Base-by-base conservation (phyloP, 2,113 vertebrate species). In the Cercocebus atys region DNA sequence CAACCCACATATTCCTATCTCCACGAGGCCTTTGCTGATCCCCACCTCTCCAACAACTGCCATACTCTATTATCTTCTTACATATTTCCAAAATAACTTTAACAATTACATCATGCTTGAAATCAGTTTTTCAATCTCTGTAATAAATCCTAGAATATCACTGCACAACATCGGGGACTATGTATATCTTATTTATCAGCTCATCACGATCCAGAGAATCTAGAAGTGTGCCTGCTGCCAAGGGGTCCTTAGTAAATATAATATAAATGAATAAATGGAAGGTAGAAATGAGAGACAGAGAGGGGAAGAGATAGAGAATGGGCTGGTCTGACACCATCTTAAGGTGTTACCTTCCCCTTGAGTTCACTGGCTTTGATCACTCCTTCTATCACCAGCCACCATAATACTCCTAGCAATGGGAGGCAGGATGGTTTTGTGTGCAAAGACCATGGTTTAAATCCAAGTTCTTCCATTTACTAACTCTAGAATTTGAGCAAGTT, bases 31-130 rank as follows among this genome's bases (percentile, higher is more conserved):
- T 93, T 66, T 85, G 52, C 82, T 97, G 94, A 88, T 83, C 81
- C 43, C 93, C 89, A 94, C 88, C 84, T 59, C 88, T 80, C 90
- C 87, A 96, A 93, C 95, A 93, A 93, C 89, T 97, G 84, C 40
- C 76, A 61, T 50, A 64, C 90, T 84, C 43, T n/a, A 10, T 43
- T 52, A 83, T 76, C 83, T 93, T 84, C 95, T 90, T 64, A 87
- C 11, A n/a, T 32, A 57, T 32, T 94, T 73, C 90, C 76, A 95
- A 96, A 95, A 90, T 95, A 96, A 88, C 64, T 66, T 70, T n/a
- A 90, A 16, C 72, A 64, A 57, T 92, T 70, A 96, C 59, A 90
- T 95, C 79, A 90, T 90, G 30, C 76, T 68, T 94, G 61, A 64
- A 79, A 47, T 95, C 78, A 57, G 11, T 85, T 95, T 80, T 92